phyloP scores from a whole-genome alignment of 1,140 invertebrate species.

The Bombus superbus region DNA sequence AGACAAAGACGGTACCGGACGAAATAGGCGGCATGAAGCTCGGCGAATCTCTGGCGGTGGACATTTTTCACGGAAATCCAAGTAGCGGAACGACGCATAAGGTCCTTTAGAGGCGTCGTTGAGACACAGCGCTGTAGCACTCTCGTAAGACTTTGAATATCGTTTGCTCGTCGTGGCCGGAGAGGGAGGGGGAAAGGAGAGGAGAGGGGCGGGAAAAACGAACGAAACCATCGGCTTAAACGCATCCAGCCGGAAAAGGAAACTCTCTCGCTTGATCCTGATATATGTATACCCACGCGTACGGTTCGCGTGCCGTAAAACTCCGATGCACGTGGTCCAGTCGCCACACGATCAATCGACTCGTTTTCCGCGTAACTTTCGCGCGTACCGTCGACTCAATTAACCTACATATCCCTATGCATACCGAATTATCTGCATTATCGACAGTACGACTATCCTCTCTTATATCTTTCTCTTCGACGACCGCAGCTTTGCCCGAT shows the following conservation, averaged over 20 bases:
- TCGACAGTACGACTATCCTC: too few relatives aligned
- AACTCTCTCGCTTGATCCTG: conserved; percentile 14
- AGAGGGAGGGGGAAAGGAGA: not conserved
- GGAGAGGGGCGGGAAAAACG: not conserved
- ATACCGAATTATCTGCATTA: too few relatives aligned
- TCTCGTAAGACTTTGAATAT: not conserved
- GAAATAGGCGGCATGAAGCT: not conserved
- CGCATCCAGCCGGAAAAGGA: conserved; percentile 22
- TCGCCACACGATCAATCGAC: conserved; percentile 22
- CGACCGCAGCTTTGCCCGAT: too few relatives aligned
- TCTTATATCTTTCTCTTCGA: too few relatives aligned
- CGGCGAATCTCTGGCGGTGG: not conserved
- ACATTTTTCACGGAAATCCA: not conserved
- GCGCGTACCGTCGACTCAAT: not conserved
- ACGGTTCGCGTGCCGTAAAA: not conserved
- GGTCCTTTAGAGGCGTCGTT: not conserved
- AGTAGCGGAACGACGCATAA: not conserved
- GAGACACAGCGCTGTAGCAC: not conserved
- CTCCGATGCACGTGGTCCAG: conserved; percentile 21
- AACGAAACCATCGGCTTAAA: conserved; percentile 4
- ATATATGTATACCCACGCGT: not conserved
- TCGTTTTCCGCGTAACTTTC: not conserved
- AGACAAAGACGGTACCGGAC: too few relatives aligned
- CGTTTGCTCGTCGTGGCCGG: not conserved
- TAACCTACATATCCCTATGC: not conserved